Evolutionary conservation across 2,797 vertebrate species (phyloP), one percentile per base, ranked within the genome.

Genomic region (Microctenopoma lineatum): DNA sequence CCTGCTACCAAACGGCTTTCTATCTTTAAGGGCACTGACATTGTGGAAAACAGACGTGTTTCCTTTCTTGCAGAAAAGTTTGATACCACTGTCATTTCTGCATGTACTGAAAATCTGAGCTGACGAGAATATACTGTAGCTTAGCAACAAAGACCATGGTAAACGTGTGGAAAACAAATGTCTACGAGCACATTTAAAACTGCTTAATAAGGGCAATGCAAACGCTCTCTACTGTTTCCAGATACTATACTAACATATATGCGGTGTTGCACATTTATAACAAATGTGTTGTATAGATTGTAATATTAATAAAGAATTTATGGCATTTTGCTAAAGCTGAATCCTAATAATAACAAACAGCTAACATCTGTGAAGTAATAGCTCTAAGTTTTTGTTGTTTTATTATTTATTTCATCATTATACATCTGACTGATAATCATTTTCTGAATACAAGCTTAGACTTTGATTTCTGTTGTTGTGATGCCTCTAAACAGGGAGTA

Each of bases 401-500:
- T n/a, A n/a, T 42, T 42, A 42, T 42, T 42, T 7, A 42, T 42
- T 16, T 16, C 41, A 42, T 2, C 41, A 42, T 15, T 16, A 6
- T 16, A 4, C 41, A 42, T 15, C 6, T 7, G 2, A 15, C 41
- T 16, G 41, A 15, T 13, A 41, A 14, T 29, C 5, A n/a, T n/a
- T 16, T 42, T 45, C 4, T 47, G 18, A 21, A 47, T 4, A 4
- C 10, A 47, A 11, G 8, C 4, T 10, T 10, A 21, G 1, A 9
- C 6, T 21, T 47, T 21, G 8, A 47, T 4, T 47, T n/a, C 9
- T 47, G 18, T 8, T 82, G 66, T 50, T 77, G 64, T 70, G 52
- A 55, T 87, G 75, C 77, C 9, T 50, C 5, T 8, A 47, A 62
- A 42, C 69, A 99, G 98, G 96, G 59, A 93, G 95, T 53, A 92